These are phyloP conservation scores for Andrena haemorrhoa DNA, from an alignment of 2,888 invertebrate species.

Conservation along the genomic window DNA sequence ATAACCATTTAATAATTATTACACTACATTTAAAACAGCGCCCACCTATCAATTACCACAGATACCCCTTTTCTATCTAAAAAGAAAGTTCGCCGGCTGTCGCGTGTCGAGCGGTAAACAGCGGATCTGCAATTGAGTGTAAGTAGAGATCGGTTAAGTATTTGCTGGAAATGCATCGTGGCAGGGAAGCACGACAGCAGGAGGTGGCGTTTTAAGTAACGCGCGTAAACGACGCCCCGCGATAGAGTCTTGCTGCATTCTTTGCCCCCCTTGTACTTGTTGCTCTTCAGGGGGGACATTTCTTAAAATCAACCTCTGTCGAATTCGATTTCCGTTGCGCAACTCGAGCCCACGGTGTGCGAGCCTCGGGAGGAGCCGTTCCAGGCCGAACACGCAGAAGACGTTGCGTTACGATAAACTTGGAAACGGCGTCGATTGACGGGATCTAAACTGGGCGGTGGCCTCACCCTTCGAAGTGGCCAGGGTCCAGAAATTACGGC, in stretches of 20 bases:
- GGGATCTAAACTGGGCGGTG: slow-evolving; percentile 82
- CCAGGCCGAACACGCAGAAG: slow-evolving; percentile 56
- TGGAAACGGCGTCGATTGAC: slow-evolving; percentile 78
- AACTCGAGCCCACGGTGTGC: slow-evolving; percentile 6
- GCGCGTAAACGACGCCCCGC: slow-evolving; percentile 4
- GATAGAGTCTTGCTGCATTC: slow-evolving; percentile 17
- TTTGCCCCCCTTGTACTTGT: neutral
- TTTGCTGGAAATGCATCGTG: slow-evolving; percentile 65
- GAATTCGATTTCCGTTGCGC: slow-evolving; percentile 27
- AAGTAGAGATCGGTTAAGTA: slow-evolving; percentile 54
- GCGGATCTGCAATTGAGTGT: slow-evolving; percentile 19
- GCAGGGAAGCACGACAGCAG: slow-evolving; percentile 49
- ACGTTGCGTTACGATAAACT: slow-evolving; percentile 67
- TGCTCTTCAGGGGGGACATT: neutral
- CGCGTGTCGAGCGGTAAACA: neutral
- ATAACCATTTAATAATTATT: too few relatives aligned
- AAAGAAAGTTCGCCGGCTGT: neutral
- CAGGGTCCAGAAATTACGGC: slow-evolving; percentile 81
- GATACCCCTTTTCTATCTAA: neutral
- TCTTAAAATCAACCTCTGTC: neutral
- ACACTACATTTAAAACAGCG: too few relatives aligned
- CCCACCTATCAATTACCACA: too few relatives aligned
- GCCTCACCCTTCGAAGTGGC: slow-evolving; percentile 80
- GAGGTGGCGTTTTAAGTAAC: slow-evolving; percentile 39
- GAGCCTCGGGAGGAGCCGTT: slow-evolving; percentile 17